Percentiles rank a stretch among this genome's conserved stretches.
phyloP scores from a whole-genome alignment of 2,888 invertebrate genomes.

The Barypeithes pellucidus region DNA sequence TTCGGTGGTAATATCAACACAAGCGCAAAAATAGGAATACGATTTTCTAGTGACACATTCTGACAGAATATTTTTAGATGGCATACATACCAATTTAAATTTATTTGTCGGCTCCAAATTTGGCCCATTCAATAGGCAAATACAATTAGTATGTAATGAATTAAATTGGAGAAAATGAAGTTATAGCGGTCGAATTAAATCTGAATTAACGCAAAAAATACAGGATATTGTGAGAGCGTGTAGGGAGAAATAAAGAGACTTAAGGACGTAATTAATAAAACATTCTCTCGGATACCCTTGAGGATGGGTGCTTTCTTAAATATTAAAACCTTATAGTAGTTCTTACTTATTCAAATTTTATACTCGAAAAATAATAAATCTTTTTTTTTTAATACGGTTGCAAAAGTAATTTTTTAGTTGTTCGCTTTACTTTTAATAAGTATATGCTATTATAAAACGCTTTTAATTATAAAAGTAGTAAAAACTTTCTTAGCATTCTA shows the following conservation, averaged over 20 bases:
- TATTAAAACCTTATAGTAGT: no score
- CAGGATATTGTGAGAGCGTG: no score
- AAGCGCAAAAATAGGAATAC: neutral
- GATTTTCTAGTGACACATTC: neutral
- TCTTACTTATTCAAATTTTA: no score
- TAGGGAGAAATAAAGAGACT: no score
- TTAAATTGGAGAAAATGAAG: neutral
- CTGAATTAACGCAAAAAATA: neutral
- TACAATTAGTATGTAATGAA: neutral
- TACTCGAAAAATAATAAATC: no score
- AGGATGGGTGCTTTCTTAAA: no score
- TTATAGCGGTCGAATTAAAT: neutral
- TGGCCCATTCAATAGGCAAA: neutral
- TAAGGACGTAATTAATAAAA: no score
- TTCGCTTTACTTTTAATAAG: no score
- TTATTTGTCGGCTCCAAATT: neutral
- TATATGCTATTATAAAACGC: neutral
- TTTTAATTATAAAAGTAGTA: constrained; percentile 8
- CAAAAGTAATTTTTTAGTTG: no score
- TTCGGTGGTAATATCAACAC: neutral
- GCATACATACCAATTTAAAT: constrained; percentile 1
- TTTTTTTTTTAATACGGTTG: no score
- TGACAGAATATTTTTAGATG: constrained; percentile 15
- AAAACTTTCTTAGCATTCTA: neutral
- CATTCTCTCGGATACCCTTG: no score